These are phyloP conservation scores for Conomelus anceps DNA, from an alignment of 2,888 invertebrate genomes.

Conservation along the genomic window DNA sequence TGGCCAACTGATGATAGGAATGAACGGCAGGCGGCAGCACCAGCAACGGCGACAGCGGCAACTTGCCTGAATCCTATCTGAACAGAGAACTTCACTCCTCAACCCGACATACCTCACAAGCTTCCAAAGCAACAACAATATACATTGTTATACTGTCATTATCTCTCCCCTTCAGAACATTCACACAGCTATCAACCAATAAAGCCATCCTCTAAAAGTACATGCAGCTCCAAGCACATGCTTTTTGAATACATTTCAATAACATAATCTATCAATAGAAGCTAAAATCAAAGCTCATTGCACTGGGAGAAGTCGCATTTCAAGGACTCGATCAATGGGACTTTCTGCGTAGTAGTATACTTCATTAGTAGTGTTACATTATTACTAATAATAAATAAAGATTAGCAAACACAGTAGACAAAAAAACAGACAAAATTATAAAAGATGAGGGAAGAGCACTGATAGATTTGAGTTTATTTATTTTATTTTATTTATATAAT, in stretches of 20 bases:
- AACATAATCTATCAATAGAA: not conserved
- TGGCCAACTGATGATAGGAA: not conserved
- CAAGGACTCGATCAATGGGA: too few species aligned
- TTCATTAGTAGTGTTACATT: too few species aligned
- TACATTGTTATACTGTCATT: not conserved
- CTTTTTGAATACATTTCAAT: not conserved
- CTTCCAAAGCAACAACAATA: not conserved
- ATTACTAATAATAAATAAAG: too few species aligned
- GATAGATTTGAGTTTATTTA: too few species aligned
- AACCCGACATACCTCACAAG: not conserved
- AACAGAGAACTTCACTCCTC: not conserved
- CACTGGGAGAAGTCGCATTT: not conserved
- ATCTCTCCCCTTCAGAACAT: not conserved
- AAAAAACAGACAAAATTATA: too few species aligned
- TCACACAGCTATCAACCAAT: not conserved
- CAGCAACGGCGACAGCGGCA: not conserved
- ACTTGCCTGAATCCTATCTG: not conserved
- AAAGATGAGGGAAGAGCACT: too few species aligned
- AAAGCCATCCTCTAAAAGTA: not conserved
- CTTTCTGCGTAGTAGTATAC: too few species aligned
- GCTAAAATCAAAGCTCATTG: not conserved
- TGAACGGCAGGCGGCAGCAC: not conserved
- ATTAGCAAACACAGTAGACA: too few species aligned
- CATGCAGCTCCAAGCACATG: not conserved
- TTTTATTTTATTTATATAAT: too few species aligned